phyloP scores from a whole-genome alignment of 2,888 invertebrate species.

The Drosophila aldrichi region DNA sequence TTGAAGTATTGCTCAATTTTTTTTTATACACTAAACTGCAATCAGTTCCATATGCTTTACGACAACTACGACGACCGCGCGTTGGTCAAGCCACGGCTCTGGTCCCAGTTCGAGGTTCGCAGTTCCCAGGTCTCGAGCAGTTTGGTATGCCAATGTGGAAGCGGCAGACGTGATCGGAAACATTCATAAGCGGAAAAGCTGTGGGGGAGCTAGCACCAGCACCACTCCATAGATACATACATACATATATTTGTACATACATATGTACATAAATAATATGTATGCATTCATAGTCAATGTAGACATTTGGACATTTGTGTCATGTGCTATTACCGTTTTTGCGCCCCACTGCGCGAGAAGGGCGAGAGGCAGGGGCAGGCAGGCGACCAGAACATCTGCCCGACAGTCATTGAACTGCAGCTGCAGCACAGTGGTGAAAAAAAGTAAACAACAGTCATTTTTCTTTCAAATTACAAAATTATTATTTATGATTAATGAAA shows the following conservation, averaged over 20 bases:
- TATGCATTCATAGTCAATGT: slow-evolving; percentile 1
- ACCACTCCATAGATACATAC: slow-evolving; percentile 4
- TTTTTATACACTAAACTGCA: slow-evolving; percentile 53
- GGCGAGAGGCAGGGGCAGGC: slow-evolving; percentile 34
- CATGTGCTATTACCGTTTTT: slow-evolving; percentile 71
- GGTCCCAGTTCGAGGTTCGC: slow-evolving; percentile 13
- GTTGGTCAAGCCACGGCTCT: slow-evolving; percentile 20
- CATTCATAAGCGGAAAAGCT: slow-evolving; percentile 76
- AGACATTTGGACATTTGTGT: slow-evolving; percentile 67
- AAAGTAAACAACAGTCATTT: not conserved
- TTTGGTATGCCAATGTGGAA: slow-evolving; percentile 59
- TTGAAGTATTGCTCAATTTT: slow-evolving; percentile 61
- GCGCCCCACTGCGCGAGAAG: slow-evolving; percentile 51
- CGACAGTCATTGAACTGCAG: slow-evolving; percentile 68
- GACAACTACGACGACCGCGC: not conserved
- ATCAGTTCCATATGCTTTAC: slow-evolving; percentile 53
- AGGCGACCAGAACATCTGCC: slow-evolving; percentile 62
- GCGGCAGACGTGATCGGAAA: slow-evolving; percentile 69
- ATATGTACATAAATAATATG: too few species aligned
- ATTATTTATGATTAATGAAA: not conserved
- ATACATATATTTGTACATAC: not conserved
- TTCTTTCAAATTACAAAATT: too few species aligned
- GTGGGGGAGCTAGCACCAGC: slow-evolving; percentile 48
- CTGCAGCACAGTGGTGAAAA: slow-evolving; percentile 53
- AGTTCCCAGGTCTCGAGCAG: slow-evolving; percentile 19